Percentiles rank a stretch among this genome's conserved stretches.
These are phyloP conservation scores for Nudaria mundana DNA, from an alignment of 2,888 invertebrate genomes.

Conservation along the genomic window DNA sequence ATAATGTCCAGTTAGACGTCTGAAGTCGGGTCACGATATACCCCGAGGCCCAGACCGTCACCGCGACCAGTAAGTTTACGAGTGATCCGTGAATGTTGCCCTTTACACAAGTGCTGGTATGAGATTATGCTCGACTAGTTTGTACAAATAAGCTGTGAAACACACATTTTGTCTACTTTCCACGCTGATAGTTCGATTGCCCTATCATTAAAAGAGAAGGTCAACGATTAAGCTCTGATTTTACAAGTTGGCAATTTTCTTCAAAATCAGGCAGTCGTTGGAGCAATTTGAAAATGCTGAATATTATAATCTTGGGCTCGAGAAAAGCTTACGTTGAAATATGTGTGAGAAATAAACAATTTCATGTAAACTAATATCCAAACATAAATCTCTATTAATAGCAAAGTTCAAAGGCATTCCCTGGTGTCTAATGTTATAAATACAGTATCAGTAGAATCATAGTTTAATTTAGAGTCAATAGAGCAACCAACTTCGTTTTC, in stretches of 20 bases:
- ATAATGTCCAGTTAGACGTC: conserved; percentile 67
- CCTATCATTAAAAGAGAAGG: conserved; percentile 47
- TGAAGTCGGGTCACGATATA: conserved; percentile 71
- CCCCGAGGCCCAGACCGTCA: conserved; percentile 66
- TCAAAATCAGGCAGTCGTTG: conserved; percentile 55
- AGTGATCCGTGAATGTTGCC: conserved; percentile 55
- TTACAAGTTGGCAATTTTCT: conserved; percentile 50
- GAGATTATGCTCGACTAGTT: conserved; percentile 38
- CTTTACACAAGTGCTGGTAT: conserved; percentile 49
- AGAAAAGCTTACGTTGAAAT: too few species aligned
- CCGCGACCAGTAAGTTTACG: conserved; percentile 70
- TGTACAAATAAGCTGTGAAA: conserved; percentile 19
- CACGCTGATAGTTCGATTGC: conserved; percentile 30
- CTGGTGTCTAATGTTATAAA: conserved; percentile 38
- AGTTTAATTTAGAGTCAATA: conserved; percentile 75
- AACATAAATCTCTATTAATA: conserved; percentile 29
- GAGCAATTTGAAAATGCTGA: conserved; percentile 59
- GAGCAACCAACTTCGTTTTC: conserved; percentile 76
- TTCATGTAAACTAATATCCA: too few species aligned
- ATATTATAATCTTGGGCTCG: conserved; percentile 52
- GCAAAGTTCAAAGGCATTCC: conserved; percentile 41
- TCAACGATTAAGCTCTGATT: conserved; percentile 53
- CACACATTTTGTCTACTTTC: conserved; percentile 27
- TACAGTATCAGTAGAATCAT: conserved; percentile 43
- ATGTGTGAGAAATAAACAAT: conserved; percentile 49